Evolutionary conservation across 2,113 vertebrate genomes (phyloP), one percentile per base, ranked within the genome.

Genomic region (Nycticebus coucang): DNA sequence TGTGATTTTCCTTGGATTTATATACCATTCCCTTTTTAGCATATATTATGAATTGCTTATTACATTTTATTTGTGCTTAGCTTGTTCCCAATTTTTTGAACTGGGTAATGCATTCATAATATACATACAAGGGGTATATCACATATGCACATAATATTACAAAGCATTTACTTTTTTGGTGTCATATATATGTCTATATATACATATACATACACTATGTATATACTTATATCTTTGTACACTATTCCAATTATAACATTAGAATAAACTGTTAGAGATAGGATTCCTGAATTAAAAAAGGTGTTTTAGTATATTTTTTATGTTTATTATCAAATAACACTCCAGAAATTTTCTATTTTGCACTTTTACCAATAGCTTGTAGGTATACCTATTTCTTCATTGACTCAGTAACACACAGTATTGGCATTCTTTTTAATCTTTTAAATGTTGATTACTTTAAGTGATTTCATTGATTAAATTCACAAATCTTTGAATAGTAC

Each of bases 291-390:
- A 9, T 85, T 17, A 92, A 91, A 86, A 60, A 64, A 3, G 35
- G 69, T 90, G 62, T 66, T 79, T 83, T 79, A 68, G 92, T 82
- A 68, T 77, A 86, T 35, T 96, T 89, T 45, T 72, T 57, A 45
- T 91, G 37, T 35, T 93, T 69, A 83, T 87, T 68, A 41, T 90
- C 69, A 95, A 95, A 53, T 91, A 72, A 77, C 26, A 91, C n/a
- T 57, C 21, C 30, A 94, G 13, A 81, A 74, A 71, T 79, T 35
- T 80, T 17, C 35, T 87, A 53, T 72, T 80, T 90, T 66, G 75
- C 0, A 55, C 2, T 72, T 2, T 78, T 45, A 85, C 7, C 14
- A 87, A 2, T 2, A 90, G 17, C 72, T 0, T 50, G 68, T 45
- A 45, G 2, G 2, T 85, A 22, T 3, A 0, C 13, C 11, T 71